These are phyloP conservation scores for Argynnis bischoffii DNA, from an alignment of 2,888 invertebrate genomes.

Conservation along the genomic window DNA sequence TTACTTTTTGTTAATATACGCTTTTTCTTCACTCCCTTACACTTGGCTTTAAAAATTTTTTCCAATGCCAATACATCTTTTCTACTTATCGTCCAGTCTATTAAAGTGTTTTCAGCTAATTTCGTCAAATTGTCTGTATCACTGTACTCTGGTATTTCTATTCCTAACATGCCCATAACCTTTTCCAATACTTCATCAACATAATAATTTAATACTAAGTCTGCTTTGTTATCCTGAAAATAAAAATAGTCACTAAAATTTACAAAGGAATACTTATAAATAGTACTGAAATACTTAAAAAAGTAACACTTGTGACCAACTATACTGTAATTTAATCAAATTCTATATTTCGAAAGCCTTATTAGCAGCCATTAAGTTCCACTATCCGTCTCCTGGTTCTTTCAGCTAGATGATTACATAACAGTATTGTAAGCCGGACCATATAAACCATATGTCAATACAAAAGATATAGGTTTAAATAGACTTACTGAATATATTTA, in stretches of 20 bases:
- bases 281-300: too few relatives aligned
- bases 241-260: background rate
- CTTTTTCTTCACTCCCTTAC: conserved; percentile 76
- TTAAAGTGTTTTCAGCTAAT: conserved; percentile 63
- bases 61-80: conserved; percentile 83
- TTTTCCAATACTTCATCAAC: conserved; percentile 91
- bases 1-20: conserved; percentile 64
- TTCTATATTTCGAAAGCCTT: too few relatives aligned
- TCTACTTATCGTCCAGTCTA: conserved; percentile 89
- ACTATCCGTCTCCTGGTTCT: too few relatives aligned
- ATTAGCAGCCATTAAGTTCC: too few relatives aligned
- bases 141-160: conserved; percentile 89
- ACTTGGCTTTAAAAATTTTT: conserved; percentile 78
- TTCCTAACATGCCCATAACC: conserved; percentile 87
- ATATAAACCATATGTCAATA: too few relatives aligned
- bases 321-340: too few relatives aligned
- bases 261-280: too few relatives aligned
- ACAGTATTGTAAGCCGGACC: too few relatives aligned
- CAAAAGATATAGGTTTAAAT: too few relatives aligned
- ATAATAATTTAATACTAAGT: conserved; percentile 93
- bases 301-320: too few relatives aligned
- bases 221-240: conserved; percentile 93
- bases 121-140: conserved; percentile 86
- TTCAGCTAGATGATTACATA: too few relatives aligned
- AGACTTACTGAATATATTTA: too few relatives aligned